A percentile compares a stretch with the other conserved stretches of the same genome.
Evolutionary conservation across 2,888 invertebrate genomes (phyloP).

Genomic region (Hirudinaria manillensis): DNA sequence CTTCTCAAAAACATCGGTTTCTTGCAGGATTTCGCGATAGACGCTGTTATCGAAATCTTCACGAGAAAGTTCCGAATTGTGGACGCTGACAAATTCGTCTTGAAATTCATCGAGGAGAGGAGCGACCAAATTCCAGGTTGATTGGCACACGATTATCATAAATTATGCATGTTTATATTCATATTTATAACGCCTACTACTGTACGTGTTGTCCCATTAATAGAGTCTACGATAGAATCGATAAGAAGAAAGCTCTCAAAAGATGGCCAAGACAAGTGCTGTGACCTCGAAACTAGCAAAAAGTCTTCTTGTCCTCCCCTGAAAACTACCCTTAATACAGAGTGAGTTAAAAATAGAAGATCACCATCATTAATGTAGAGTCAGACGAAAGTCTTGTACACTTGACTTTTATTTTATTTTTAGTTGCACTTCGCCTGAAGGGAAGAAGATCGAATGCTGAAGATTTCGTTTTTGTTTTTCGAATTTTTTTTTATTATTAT

Average conservation of each 20-base stretch:
- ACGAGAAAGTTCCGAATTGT: conserved; percentile 25
- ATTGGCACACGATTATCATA: neutral
- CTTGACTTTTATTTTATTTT: neutral
- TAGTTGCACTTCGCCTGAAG: neutral
- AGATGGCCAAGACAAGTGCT: neutral
- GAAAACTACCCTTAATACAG: neutral
- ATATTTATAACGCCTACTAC: neutral
- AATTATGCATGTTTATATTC: neutral
- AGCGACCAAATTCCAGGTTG: conserved; percentile 15
- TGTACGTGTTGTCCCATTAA: neutral
- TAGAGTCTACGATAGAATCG: neutral
- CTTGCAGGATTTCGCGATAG: conserved; percentile 26
- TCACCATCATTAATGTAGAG: neutral
- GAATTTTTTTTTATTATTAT: no score
- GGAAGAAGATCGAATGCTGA: no score
- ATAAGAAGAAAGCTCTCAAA: neutral
- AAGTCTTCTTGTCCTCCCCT: neutral
- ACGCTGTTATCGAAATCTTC: conserved; percentile 6
- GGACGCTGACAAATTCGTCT: conserved; percentile 24
- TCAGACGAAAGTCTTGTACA: neutral
- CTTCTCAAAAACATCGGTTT: neutral
- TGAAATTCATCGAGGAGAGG: conserved; percentile 20
- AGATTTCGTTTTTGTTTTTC: no score
- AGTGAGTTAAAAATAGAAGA: neutral
- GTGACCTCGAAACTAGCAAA: neutral